Percentiles rank a stretch among this genome's conserved stretches.
Conservation (phyloP, 2,113 vertebrate species). For the Pelmatolapia mariae region DNA sequence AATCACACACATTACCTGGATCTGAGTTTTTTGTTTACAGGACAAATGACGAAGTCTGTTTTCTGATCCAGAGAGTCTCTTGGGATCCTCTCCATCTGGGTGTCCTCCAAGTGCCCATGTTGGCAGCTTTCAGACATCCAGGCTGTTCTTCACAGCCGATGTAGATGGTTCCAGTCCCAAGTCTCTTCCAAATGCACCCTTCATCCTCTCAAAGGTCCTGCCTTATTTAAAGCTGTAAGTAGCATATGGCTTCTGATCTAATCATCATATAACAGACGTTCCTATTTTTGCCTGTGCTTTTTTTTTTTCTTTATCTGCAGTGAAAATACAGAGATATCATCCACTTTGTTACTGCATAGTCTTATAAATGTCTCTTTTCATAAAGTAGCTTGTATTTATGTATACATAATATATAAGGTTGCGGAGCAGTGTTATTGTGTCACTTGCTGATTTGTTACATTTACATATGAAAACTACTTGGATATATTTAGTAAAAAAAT, state of each 20-base stretch:
- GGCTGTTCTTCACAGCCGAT: slow-evolving; percentile 13
- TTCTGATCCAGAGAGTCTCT: neutral
- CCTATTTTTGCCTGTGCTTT: neutral
- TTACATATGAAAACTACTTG: neutral
- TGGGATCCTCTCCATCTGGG: slow-evolving; percentile 12
- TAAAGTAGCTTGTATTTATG: neutral
- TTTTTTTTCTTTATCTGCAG: neutral
- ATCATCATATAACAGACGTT: neutral
- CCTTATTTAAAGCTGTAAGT: neutral
- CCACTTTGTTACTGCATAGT: neutral
- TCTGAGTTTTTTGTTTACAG: neutral
- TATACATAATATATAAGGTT: neutral
- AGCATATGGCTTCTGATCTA: neutral
- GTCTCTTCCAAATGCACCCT: neutral
- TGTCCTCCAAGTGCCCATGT: slow-evolving; percentile 3
- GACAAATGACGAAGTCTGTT: neutral
- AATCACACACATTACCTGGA: neutral
- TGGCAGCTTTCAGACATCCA: slow-evolving; percentile 18
- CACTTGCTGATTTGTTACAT: neutral
- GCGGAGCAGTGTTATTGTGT: neutral
- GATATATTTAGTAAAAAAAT: neutral
- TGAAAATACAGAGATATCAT: neutral
- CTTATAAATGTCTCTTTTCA: neutral
- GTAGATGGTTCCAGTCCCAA: neutral
- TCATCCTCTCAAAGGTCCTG: neutral